These are phyloP conservation scores for Cynopterus brachyotis DNA, from an alignment of 2,113 vertebrate genomes.

Conservation along the genomic window DNA sequence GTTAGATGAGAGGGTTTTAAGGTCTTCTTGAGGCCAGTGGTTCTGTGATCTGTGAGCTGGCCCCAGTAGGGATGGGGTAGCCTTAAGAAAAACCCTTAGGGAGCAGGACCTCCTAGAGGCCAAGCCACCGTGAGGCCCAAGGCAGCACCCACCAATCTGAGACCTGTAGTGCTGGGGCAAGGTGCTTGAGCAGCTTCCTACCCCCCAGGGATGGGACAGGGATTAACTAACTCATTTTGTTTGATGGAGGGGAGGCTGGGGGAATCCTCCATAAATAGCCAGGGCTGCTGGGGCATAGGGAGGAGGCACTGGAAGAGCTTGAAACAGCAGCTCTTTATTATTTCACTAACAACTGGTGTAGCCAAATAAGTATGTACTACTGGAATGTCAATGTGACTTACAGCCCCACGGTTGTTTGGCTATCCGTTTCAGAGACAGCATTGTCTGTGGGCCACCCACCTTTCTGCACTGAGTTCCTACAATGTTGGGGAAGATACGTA, in stretches of 20 bases:
- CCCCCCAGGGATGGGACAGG: fast-evolving
- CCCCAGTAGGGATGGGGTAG: background rate
- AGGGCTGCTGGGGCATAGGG: background rate
- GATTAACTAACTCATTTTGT: background rate
- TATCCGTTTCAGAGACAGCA: background rate
- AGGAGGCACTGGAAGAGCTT: background rate
- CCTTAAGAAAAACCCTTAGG: background rate
- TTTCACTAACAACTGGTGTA: background rate
- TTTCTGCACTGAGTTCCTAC: background rate
- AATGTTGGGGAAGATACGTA: background rate
- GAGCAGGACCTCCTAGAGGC: background rate
- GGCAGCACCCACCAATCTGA: background rate
- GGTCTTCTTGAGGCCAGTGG: background rate
- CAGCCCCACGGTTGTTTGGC: background rate
- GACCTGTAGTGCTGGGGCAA: background rate
- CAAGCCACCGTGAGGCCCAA: background rate
- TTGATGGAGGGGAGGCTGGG: background rate
- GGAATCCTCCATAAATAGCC: background rate
- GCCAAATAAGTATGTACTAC: background rate
- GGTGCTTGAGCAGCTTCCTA: background rate
- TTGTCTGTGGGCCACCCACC: background rate
- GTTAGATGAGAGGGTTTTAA: background rate
- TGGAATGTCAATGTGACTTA: background rate
- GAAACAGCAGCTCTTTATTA: background rate
- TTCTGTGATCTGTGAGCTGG: background rate